A percentile compares a stretch with the other conserved stretches of the same genome.
phyloP scores from a whole-genome alignment of 2,113 vertebrate species.

The Copsychus sechellarum region DNA sequence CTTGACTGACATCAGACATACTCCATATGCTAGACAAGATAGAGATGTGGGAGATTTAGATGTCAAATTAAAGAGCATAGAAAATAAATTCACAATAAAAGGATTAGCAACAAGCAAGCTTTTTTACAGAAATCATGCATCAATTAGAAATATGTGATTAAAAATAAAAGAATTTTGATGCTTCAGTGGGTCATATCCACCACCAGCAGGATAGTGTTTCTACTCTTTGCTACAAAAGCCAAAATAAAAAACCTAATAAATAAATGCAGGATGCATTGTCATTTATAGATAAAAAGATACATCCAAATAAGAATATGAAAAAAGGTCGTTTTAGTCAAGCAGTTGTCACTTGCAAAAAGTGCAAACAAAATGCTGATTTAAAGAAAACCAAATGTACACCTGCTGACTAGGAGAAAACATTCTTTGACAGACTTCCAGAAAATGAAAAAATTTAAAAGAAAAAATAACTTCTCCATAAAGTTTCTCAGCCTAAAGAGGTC shows the following conservation, averaged over 20 bases:
- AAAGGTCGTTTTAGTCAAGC: not conserved
- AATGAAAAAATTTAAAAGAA: not conserved
- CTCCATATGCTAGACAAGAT: not conserved
- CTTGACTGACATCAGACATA: not conserved
- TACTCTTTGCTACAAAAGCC: not conserved
- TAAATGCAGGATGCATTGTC: not conserved
- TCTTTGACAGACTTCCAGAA: not conserved
- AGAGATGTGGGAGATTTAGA: not conserved
- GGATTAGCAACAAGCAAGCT: not conserved
- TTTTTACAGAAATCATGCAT: not conserved
- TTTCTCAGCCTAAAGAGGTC: not conserved
- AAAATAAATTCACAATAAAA: not conserved
- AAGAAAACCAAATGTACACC: not conserved
- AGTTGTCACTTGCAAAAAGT: not conserved
- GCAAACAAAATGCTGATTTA: not conserved
- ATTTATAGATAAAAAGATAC: not conserved
- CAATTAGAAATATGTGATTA: not conserved
- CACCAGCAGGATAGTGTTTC: not conserved
- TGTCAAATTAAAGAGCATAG: not conserved
- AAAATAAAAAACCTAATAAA: not conserved
- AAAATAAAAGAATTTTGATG: not conserved
- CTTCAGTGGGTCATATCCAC: not conserved
- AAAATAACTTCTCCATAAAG: not conserved
- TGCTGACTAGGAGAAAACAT: not conserved
- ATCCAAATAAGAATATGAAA: not conserved